Conservation (phyloP, 2,797 vertebrate species). For the Scolopax bukidnonensis region DNA sequence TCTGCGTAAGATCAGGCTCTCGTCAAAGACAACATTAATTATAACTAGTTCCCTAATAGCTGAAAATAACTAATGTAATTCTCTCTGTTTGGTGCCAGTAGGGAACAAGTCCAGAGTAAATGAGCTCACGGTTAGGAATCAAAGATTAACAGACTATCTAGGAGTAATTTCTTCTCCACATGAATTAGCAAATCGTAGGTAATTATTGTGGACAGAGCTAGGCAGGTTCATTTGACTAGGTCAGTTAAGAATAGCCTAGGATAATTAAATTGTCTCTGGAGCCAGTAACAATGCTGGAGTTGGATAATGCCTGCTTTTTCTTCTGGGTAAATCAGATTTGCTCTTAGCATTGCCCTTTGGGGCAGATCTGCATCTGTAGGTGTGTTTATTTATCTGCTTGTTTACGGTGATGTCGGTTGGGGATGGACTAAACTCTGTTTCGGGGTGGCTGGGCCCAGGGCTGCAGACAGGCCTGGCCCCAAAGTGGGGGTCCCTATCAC, state of each 20-base stretch:
- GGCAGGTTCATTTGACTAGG: slow-evolving; percentile 60
- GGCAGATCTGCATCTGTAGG: not conserved
- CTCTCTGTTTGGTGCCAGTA: slow-evolving; percentile 21
- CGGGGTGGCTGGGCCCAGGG: rapidly evolving
- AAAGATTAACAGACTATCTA: slow-evolving; percentile 62
- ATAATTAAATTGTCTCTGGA: slow-evolving; percentile 62
- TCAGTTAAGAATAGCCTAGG: slow-evolving; percentile 54
- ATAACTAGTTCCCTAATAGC: slow-evolving; percentile 23
- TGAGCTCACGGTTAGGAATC: slow-evolving; percentile 61
- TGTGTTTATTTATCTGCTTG: rapidly evolving
- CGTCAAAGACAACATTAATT: slow-evolving; percentile 5
- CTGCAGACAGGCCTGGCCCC: not conserved
- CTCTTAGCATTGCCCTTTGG: not conserved
- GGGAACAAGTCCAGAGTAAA: slow-evolving; percentile 59
- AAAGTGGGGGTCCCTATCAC: rapidly evolving
- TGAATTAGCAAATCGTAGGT: slow-evolving; percentile 61
- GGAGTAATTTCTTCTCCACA: slow-evolving; percentile 64
- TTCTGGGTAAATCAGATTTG: not conserved
- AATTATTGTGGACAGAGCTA: slow-evolving; percentile 59
- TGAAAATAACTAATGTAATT: slow-evolving; percentile 9
- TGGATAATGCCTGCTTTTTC: not conserved
- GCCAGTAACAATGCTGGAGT: not conserved
- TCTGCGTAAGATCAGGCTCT: not conserved
- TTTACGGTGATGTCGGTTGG: not conserved
- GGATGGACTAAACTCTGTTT: not conserved